Conservation (phyloP, 2,888 invertebrate genomes). For the Papilio protenor region DNA sequence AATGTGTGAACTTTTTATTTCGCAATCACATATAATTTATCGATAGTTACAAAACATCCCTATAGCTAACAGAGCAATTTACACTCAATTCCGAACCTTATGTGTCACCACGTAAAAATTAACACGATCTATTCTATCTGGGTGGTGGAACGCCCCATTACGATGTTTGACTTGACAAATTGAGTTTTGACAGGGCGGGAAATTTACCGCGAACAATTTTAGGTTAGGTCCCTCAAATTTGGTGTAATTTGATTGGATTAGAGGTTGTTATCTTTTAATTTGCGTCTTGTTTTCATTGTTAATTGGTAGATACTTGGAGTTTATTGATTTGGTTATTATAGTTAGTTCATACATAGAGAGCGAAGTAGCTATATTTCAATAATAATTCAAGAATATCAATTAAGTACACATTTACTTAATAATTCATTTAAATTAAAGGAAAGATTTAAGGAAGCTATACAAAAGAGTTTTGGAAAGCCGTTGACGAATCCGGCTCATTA, state of each 20-base stretch:
- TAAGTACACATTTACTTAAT: too few relatives aligned
- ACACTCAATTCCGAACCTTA: conserved; percentile 67
- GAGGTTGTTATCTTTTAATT: conserved; percentile 64
- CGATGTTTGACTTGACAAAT: conserved; percentile 82
- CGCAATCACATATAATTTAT: not conserved
- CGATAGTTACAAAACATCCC: conserved; percentile 36
- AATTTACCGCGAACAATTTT: conserved; percentile 67
- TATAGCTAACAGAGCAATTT: conserved; percentile 48
- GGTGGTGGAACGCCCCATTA: conserved; percentile 61
- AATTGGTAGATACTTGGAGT: conserved; percentile 44
- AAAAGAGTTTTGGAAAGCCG: not conserved
- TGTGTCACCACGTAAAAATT: conserved; percentile 57
- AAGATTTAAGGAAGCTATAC: not conserved
- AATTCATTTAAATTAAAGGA: too few relatives aligned
- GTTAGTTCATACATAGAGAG: not conserved
- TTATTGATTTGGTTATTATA: conserved; percentile 18
- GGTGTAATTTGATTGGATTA: conserved; percentile 61
- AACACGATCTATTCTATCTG: conserved; percentile 50
- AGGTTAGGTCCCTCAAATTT: conserved; percentile 62
- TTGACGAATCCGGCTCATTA: not conserved
- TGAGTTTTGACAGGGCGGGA: conserved; percentile 82
- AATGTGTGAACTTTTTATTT: not conserved
- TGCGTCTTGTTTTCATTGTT: conserved; percentile 51
- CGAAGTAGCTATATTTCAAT: not conserved
- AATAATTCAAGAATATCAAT: not conserved